Percentiles rank a stretch among this genome's conserved stretches.
These are phyloP conservation scores for Salvator merianae DNA, from an alignment of 2,113 vertebrate species.

Conservation along the genomic window DNA sequence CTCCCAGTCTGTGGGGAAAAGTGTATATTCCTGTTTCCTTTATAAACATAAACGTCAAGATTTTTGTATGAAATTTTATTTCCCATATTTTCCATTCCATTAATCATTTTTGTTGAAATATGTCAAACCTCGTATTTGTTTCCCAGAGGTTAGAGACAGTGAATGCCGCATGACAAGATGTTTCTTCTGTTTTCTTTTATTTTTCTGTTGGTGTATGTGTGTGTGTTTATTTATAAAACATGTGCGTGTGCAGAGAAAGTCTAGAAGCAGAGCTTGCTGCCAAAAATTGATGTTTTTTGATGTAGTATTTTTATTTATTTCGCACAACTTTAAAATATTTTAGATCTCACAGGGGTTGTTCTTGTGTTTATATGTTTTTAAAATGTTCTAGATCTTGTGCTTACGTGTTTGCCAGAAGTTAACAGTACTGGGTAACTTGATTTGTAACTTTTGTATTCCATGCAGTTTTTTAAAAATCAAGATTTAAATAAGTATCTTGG, in stretches of 20 bases:
- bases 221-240: slow-evolving; percentile 37
- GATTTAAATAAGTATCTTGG: too few relatives aligned
- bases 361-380: neutral
- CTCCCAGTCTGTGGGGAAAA: slow-evolving; percentile 71
- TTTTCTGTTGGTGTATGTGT: slow-evolving; percentile 63
- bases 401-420: neutral
- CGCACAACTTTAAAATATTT: slow-evolving; percentile 5
- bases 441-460: neutral
- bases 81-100: slow-evolving; percentile 72
- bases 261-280: neutral
- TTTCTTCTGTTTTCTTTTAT: slow-evolving; percentile 55
- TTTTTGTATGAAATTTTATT: slow-evolving; percentile 76
- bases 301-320: slow-evolving; percentile 28
- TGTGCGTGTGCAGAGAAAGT: slow-evolving; percentile 11
- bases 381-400: neutral
- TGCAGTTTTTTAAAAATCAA: too few relatives aligned
- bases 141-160: too few relatives aligned
- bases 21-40: slow-evolving; percentile 75
- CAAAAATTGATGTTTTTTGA: neutral
- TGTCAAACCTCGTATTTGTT: slow-evolving; percentile 59
- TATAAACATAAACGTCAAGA: slow-evolving; percentile 72
- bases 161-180: too few relatives aligned
- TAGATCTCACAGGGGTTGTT: neutral
- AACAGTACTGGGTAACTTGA: too few relatives aligned
- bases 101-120: slow-evolving; percentile 70